Conservation (phyloP, 1,140 invertebrate genomes). For the Apis florea region DNA sequence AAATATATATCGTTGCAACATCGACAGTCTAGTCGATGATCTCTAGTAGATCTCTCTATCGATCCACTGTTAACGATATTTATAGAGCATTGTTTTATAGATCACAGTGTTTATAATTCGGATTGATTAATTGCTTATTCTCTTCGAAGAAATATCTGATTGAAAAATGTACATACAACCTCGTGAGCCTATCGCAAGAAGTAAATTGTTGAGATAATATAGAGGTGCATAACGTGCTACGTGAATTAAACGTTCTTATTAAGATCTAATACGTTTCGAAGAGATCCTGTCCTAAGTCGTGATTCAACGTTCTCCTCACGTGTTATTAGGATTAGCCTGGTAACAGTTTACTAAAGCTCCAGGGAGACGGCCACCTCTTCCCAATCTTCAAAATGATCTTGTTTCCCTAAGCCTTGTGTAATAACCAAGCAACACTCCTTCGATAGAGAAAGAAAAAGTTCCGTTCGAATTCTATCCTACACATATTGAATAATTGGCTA, state of each 20-base stretch:
- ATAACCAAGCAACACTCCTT: neutral
- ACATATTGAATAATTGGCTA: too few relatives aligned
- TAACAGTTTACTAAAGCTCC: constrained; percentile 28
- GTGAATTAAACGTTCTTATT: neutral
- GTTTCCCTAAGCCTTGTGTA: constrained; percentile 5
- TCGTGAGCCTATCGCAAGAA: neutral
- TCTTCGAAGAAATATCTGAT: neutral
- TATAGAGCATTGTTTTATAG: neutral
- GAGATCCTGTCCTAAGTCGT: neutral
- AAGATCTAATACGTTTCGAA: neutral
- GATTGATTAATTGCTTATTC: neutral
- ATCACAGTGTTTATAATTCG: neutral
- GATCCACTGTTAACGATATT: neutral
- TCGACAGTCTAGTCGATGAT: neutral
- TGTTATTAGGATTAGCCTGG: constrained; percentile 25
- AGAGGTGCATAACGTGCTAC: neutral
- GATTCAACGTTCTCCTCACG: constrained; percentile 5
- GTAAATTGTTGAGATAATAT: too few relatives aligned
- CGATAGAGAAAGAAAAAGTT: too few relatives aligned
- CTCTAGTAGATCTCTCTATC: neutral
- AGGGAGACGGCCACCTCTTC: neutral
- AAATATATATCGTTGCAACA: neutral
- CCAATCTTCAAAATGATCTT: constrained; percentile 8
- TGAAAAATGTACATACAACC: neutral
- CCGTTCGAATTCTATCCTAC: too few relatives aligned